A percentile compares a stretch with the other conserved stretches of the same genome.
phyloP scores from a whole-genome alignment of 2,888 invertebrate species.

The Epistrophe grossulariae region DNA sequence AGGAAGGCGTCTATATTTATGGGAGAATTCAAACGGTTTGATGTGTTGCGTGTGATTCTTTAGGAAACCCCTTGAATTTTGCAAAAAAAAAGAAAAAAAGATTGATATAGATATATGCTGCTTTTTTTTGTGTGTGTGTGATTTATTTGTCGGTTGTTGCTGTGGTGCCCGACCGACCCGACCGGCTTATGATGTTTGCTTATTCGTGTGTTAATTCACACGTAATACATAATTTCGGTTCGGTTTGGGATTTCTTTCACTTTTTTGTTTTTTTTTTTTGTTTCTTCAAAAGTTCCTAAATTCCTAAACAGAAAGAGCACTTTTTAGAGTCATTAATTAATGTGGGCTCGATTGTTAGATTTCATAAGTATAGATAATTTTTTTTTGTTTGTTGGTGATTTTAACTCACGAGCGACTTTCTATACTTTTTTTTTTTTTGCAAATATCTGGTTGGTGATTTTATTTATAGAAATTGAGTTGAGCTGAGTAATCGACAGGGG shows the following conservation, averaged over 20 bases:
- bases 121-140: constrained; percentile 1
- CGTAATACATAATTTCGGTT: background rate
- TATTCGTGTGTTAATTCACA: constrained; percentile 26
- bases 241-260: constrained; percentile 7
- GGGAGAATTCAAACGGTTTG: background rate
- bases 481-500: background rate
- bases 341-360: constrained; percentile 35
- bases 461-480: background rate
- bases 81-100: background rate
- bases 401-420: too few species aligned
- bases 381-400: background rate
- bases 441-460: background rate
- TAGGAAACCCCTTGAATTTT: constrained; percentile 56
- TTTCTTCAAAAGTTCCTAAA: constrained; percentile 4
- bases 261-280: background rate
- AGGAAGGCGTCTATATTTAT: background rate
- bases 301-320: constrained; percentile 12
- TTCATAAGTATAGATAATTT: constrained; percentile 11
- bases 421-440: too few species aligned
- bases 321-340: constrained; percentile 49
- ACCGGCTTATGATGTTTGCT: constrained; percentile 1
- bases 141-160: constrained; percentile 6
- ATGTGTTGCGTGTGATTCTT: constrained; percentile 19
- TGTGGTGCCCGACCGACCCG: background rate
- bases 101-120: constrained; percentile 46